Conservation (phyloP, 2,113 vertebrate genomes). For the Poecilia latipinna region DNA sequence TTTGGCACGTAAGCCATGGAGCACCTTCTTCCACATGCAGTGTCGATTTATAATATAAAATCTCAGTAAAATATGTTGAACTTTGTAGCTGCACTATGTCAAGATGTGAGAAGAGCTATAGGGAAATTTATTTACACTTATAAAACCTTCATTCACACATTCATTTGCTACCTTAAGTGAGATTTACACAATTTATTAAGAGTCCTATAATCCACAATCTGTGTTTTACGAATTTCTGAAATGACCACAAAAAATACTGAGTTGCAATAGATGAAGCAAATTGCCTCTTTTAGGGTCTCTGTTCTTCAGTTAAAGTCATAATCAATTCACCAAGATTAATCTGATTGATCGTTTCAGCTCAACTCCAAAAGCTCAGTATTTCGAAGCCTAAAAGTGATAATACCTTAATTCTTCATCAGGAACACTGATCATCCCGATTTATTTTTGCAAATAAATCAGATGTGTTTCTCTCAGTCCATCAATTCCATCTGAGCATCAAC, state of each 20-base stretch:
- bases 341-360: too few relatives aligned
- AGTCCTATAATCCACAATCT: too few relatives aligned
- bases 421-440: background rate
- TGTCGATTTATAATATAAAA: background rate
- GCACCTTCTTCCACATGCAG: background rate
- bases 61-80: background rate
- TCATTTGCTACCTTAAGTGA: too few relatives aligned
- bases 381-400: background rate
- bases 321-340: too few relatives aligned
- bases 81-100: background rate
- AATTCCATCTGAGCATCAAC: constrained; percentile 24
- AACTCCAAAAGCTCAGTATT: background rate
- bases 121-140: too few relatives aligned
- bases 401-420: background rate
- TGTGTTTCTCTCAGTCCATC: background rate
- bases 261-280: too few relatives aligned
- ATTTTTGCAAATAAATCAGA: background rate
- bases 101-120: background rate
- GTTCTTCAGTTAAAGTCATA: too few relatives aligned
- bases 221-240: too few relatives aligned
- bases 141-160: too few relatives aligned
- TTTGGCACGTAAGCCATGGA: background rate
- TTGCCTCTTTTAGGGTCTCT: too few relatives aligned
- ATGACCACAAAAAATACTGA: too few relatives aligned
- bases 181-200: too few relatives aligned